Evolutionary conservation across 2,888 invertebrate genomes (phyloP).

Genomic region (Leucophenga montana): DNA sequence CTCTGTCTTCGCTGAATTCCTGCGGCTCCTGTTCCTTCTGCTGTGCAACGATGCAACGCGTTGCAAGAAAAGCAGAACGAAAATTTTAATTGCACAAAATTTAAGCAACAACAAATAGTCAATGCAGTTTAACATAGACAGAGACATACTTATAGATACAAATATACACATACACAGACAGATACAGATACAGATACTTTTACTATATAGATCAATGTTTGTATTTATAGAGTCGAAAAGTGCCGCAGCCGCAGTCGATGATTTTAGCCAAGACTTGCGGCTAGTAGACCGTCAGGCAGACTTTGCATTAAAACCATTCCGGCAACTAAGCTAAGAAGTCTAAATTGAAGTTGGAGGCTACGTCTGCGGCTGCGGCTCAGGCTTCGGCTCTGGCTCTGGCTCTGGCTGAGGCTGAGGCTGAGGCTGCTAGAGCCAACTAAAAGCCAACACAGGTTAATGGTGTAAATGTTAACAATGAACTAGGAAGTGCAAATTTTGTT

Average conservation of each 20-base stretch:
- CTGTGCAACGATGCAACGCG: background rate
- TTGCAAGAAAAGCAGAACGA: constrained; percentile 57
- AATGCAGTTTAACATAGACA: background rate
- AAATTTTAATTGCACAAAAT: constrained; percentile 64
- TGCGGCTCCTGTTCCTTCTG: too few relatives aligned
- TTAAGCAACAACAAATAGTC: constrained; percentile 19
- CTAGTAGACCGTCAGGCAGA: constrained; percentile 18
- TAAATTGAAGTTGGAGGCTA: constrained; percentile 9
- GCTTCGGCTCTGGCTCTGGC: constrained; percentile 31
- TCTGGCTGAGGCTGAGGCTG: too few relatives aligned
- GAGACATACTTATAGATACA: constrained; percentile 6
- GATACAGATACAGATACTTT: constrained; percentile 8
- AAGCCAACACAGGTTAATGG: constrained; percentile 66
- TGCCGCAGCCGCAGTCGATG: constrained; percentile 11
- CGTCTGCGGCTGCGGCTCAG: background rate
- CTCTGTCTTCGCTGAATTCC: constrained; percentile 43
- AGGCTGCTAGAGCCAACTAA: constrained; percentile 26
- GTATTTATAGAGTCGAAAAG: background rate
- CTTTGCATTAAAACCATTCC: background rate
- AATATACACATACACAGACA: background rate
- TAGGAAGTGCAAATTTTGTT: constrained; percentile 64
- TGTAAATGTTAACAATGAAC: constrained; percentile 67
- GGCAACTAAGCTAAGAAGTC: constrained; percentile 2
- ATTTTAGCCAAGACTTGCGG: background rate
- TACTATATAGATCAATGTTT: too few relatives aligned